phyloP scores from a whole-genome alignment of 2,113 vertebrate genomes.

The Arvicanthis niloticus region DNA sequence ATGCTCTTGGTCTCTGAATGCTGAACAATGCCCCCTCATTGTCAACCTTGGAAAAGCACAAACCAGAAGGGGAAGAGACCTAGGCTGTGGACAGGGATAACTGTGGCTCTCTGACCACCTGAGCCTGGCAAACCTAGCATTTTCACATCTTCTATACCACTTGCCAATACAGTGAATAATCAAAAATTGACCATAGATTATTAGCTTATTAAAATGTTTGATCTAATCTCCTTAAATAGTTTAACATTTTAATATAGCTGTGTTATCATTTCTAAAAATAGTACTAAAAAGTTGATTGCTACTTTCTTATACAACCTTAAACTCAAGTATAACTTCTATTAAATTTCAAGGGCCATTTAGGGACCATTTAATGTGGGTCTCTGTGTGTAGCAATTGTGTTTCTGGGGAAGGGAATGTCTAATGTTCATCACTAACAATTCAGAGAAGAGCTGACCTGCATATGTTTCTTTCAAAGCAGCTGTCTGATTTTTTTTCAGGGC shows the following conservation, averaged over 20 bases:
- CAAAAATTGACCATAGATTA: not conserved
- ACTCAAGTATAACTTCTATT: not conserved
- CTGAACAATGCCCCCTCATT: not conserved
- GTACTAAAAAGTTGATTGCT: not conserved
- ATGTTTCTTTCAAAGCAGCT: not conserved
- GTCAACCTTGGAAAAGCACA: not conserved
- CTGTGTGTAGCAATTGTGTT: not conserved
- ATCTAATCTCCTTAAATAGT: constrained; percentile 22
- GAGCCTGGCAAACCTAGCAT: not conserved
- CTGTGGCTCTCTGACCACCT: not conserved
- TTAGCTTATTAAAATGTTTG: constrained; percentile 9
- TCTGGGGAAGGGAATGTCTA: not conserved
- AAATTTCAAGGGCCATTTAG: not conserved
- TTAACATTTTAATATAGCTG: constrained; percentile 32
- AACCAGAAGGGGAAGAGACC: not conserved
- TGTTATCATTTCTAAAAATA: constrained; percentile 31
- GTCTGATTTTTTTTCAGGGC: not conserved
- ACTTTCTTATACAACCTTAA: not conserved
- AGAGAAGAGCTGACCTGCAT: not conserved
- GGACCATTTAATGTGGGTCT: not conserved
- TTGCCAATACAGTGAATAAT: constrained; percentile 30
- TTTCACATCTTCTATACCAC: not conserved
- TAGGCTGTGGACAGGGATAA: not conserved
- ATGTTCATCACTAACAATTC: not conserved
- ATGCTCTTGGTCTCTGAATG: not conserved